Base-by-base conservation (phyloP, 1,140 invertebrate species). In the Drosophila hydei region DNA sequence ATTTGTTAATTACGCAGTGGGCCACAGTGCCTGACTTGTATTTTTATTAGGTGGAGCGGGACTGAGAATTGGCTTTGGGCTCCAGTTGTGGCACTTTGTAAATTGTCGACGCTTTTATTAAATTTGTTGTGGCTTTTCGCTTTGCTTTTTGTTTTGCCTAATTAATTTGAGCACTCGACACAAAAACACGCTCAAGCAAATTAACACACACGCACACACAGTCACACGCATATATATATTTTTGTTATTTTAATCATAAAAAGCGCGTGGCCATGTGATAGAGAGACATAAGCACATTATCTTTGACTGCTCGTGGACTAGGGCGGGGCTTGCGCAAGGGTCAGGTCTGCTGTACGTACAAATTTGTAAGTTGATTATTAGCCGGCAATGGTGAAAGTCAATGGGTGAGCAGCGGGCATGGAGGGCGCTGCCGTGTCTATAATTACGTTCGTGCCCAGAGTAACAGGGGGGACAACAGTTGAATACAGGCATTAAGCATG, bases 401-500 rank as follows among this genome's bases (percentile, higher is more conserved):
- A 27, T 14, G 51, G 38, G n/a, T n/a, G n/a, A n/a, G n/a, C n/a
- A n/a, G n/a, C 7, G 4, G 47, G 33, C 27, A 30, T 25, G 27
- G 43, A 63, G 60, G 38, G 27, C 55, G 42, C 59, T 75, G 48
- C 67, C 67, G 63, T 75, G 67, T 71, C 72, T 79, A 77, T 88
- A 88, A 88, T 88, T 88, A 83, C 72, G 51, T 59, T 62, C 62
- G 54, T 75, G 74, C 81, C 63, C 70, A 56, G 62, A 70, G 55
- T 19, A 9, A 33, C 18, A 23, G 19, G 33, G 19, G 18, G 67
- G 64, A 62, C 65, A 64, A 68, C 81, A 83, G 75, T 81, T 88
- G 79, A 88, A 81, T 87, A 81, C 81, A 88, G 77, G 87, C 77
- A 87, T 88, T 88, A 75, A 77, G 62, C 81, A 85, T 85, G 83